phyloP scores from a whole-genome alignment of 2,113 vertebrate species.

The Ardeotis arabs region DNA sequence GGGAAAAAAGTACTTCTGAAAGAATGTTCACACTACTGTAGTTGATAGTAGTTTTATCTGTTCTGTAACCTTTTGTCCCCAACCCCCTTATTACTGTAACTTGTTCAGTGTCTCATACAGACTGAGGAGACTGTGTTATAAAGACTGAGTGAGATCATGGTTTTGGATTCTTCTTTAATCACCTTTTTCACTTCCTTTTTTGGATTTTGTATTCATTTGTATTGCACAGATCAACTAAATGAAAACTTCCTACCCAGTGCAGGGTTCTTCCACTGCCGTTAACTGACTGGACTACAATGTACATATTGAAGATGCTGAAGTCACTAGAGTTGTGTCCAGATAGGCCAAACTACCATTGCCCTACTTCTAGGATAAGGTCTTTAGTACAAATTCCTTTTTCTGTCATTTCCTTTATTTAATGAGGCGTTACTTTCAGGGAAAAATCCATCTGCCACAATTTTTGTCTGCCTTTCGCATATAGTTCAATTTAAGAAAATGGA shows the following conservation, averaged over 20 bases:
- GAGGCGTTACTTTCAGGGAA: neutral
- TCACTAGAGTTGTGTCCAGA: neutral
- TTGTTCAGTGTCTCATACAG: neutral
- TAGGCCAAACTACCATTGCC: neutral
- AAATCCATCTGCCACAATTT: conserved; percentile 3
- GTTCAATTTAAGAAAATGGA: neutral
- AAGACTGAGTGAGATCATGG: neutral
- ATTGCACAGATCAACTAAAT: neutral
- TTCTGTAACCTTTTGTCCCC: neutral
- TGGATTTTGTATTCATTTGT: neutral
- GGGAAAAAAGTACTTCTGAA: neutral
- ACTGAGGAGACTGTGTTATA: neutral
- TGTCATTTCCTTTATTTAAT: neutral
- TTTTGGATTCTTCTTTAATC: neutral
- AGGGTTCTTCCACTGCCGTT: neutral
- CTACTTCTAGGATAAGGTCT: neutral
- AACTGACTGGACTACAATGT: neutral
- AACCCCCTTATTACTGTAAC: neutral
- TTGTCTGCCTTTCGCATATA: neutral
- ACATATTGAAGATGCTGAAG: neutral
- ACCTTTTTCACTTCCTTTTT: neutral
- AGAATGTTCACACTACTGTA: neutral
- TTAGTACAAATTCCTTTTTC: neutral
- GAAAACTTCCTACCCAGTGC: neutral
- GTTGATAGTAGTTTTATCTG: neutral